Evolutionary conservation across 2,113 vertebrate genomes (phyloP).

Genomic region (Cercocebus atys): DNA sequence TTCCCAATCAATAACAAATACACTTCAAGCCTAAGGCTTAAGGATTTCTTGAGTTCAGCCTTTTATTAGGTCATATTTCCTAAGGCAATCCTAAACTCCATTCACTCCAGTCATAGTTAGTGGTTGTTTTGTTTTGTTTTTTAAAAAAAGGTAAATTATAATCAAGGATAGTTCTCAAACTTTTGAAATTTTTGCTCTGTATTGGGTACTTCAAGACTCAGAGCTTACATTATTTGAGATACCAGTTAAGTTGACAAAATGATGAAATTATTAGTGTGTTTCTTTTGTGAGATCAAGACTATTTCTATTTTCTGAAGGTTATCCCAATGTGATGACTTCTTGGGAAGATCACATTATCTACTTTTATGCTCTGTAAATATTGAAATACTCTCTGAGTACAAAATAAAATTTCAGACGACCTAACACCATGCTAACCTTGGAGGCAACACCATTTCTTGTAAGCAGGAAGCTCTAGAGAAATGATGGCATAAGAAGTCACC

Average conservation of each 20-base stretch:
- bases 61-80: background rate
- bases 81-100: background rate
- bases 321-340: background rate
- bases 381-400: slow-evolving; percentile 6
- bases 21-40: background rate
- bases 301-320: background rate
- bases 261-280: background rate
- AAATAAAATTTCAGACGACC: slow-evolving; percentile 10
- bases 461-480: background rate
- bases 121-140: background rate
- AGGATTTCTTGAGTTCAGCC: background rate
- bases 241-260: background rate
- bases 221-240: background rate
- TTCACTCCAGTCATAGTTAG: background rate
- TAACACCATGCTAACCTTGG: background rate
- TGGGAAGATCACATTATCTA: background rate
- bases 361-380: background rate
- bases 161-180: background rate
- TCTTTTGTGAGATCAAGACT: background rate
- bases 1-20: slow-evolving; percentile 42
- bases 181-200: background rate
- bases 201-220: background rate
- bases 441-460: background rate
- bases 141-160: background rate
- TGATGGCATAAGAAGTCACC: background rate